phyloP scores from a whole-genome alignment of 1,140 invertebrate genomes.

The Propsilocerus akamusi region DNA sequence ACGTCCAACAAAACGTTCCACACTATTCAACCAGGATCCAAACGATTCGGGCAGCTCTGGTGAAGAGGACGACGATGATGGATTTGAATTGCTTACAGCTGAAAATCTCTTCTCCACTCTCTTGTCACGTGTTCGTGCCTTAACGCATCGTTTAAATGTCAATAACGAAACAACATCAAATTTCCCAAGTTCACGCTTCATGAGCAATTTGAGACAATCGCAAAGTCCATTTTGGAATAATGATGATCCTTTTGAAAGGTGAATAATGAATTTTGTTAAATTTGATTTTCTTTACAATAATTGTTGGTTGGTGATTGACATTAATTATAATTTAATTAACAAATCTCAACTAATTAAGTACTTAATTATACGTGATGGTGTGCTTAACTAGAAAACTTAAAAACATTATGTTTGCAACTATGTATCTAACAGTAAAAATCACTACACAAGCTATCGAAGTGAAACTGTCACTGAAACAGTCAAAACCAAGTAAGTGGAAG shows the following conservation, averaged over 20 bases:
- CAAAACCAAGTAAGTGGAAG: conserved; percentile 2
- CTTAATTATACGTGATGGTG: too few species aligned
- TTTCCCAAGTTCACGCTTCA: conserved; percentile 22
- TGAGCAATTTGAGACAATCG: conserved; percentile 19
- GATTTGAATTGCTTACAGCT: conserved; percentile 74
- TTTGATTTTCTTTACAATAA: too few species aligned
- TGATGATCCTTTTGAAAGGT: conserved; percentile 22
- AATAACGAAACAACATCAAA: conserved; percentile 39
- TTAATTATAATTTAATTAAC: too few species aligned
- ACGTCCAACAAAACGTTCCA: conserved; percentile 33
- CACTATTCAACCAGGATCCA: conserved; percentile 37
- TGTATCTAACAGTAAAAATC: conserved; percentile 2
- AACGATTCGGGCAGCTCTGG: conserved; percentile 70
- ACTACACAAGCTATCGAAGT: background rate
- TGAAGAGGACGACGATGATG: conserved; percentile 74
- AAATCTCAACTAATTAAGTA: too few species aligned
- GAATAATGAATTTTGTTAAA: too few species aligned
- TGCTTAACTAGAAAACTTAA: too few species aligned
- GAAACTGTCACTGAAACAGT: background rate
- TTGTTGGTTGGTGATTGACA: too few species aligned
- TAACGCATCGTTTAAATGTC: conserved; percentile 67
- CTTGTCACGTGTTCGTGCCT: conserved; percentile 58
- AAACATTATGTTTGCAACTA: background rate
- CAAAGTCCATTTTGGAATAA: conserved; percentile 22
- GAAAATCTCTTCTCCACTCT: conserved; percentile 79